phyloP scores from a whole-genome alignment of 2,113 vertebrate genomes.

The Gila orcuttii region DNA sequence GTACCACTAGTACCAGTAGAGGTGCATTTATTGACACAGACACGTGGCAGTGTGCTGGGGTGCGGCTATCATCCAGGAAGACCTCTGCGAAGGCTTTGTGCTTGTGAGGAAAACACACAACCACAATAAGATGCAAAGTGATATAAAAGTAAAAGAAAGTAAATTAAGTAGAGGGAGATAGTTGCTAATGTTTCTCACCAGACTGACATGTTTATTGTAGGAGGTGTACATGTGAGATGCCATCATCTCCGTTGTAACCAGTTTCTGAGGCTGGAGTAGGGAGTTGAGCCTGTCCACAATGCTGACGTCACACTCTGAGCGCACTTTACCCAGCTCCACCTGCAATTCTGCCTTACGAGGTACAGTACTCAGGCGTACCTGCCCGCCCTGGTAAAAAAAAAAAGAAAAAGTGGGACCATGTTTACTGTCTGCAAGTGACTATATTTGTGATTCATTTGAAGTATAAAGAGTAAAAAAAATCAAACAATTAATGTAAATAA shows the following conservation, averaged over 20 bases:
- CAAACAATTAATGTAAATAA: neutral
- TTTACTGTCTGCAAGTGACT: neutral
- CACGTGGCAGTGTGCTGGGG: slow-evolving; percentile 85
- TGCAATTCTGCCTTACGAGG: slow-evolving; percentile 93
- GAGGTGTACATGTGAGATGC: slow-evolving; percentile 96
- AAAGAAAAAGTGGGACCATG: neutral
- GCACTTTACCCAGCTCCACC: slow-evolving; percentile 84
- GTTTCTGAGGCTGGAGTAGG: slow-evolving; percentile 91
- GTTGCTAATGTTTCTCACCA: slow-evolving; percentile 78
- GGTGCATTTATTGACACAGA: slow-evolving; percentile 85
- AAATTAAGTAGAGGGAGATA: neutral
- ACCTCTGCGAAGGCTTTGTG: slow-evolving; percentile 98
- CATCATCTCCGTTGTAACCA: slow-evolving; percentile 92
- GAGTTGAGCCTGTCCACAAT: slow-evolving; percentile 98
- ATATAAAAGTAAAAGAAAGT: neutral
- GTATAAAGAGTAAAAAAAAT: neutral
- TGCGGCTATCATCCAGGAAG: slow-evolving; percentile 91
- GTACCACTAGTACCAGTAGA: slow-evolving; percentile 83
- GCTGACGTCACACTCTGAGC: slow-evolving; percentile 93
- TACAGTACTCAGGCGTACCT: slow-evolving; percentile 89
- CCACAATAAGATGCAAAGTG: neutral
- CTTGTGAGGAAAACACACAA: slow-evolving; percentile 66
- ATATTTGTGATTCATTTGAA: neutral
- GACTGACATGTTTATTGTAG: slow-evolving; percentile 91
- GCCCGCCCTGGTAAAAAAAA: slow-evolving; percentile 77